A percentile compares a stretch with the other conserved stretches of the same genome.
Evolutionary conservation across 2,113 vertebrate species (phyloP).

Genomic region (Bufo gargarizans): DNA sequence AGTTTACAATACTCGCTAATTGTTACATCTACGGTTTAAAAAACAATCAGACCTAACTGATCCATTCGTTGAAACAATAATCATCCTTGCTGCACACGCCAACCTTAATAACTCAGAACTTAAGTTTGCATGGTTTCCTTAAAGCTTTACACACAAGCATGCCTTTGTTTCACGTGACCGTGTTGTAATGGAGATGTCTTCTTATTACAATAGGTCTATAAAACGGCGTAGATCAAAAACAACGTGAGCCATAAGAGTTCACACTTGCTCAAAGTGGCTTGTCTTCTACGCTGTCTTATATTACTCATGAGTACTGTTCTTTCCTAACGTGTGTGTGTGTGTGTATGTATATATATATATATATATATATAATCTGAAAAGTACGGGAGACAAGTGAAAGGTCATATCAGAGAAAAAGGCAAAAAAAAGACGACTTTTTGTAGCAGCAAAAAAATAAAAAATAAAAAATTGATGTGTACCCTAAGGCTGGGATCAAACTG

Average conservation of each 20-base stretch:
- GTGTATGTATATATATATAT: no score
- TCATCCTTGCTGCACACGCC: no score
- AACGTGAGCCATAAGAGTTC: background rate
- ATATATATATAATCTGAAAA: background rate
- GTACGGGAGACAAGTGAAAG: background rate
- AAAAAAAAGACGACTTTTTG: background rate
- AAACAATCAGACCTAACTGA: no score
- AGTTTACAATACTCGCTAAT: no score
- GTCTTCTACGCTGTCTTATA: background rate
- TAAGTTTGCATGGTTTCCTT: background rate
- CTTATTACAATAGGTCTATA: background rate
- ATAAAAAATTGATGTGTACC: no score
- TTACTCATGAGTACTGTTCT: background rate
- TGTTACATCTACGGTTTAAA: no score
- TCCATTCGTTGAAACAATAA: no score
- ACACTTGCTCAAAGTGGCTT: background rate
- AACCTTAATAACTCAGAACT: no score
- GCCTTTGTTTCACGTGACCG: background rate
- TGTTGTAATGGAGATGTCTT: background rate
- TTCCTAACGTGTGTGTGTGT: slow-evolving; percentile 8
- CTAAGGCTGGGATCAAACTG: background rate
- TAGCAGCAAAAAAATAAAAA: no score
- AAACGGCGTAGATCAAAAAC: slow-evolving; percentile 15
- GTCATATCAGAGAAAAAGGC: background rate
- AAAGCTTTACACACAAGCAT: background rate